Base-by-base conservation (phyloP, 2,113 vertebrate species). In the Drymodes brunneopygia region DNA sequence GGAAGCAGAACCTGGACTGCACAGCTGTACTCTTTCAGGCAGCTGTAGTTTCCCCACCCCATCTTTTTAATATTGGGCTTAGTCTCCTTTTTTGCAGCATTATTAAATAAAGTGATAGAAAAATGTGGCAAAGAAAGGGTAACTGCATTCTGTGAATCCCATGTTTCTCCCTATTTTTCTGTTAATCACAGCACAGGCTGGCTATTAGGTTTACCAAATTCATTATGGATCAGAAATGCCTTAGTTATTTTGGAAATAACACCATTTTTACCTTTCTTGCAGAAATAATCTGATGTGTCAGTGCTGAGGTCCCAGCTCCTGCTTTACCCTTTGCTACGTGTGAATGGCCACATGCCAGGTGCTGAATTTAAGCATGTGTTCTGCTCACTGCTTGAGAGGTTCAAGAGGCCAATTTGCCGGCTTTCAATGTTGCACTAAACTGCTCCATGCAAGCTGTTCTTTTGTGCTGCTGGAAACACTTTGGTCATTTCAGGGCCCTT, bases 1-100 rank as follows among this genome's bases (percentile, higher is more conserved):
- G 69, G 74, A 90, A 94, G 71, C 72, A 71, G 65, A 96, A 79
- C n/a, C 69, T 61, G 10, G 60, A 90, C 50, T 81, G 33, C 48
- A 87, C 82, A 97, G 73, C 81, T 95, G 81, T 40, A 87, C 77
- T 94, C 83, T 77, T 53, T 86, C 53, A 71, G 44, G 54, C 80
- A 85, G 40, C 75, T 84, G 69, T 92, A 83, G 11, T 88, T 69
- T 95, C 73, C 50, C 25, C 35, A 62, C 23, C 9, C 40, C 3
- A 17, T 70, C 80, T 70, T 95, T 45, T 90, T 64, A 84, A 57
- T 64, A 42, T 24, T 48, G 14, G 11, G 3, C 31, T 94, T 92
- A 91, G 67, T 66, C 42, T 72, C 67, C 57, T 86, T 61, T 36
- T 85, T 96, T 94, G n/a, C 47, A 75, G 8, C 17, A 11, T 80